These are phyloP conservation scores for Oncorhynchus tshawytscha DNA, from an alignment of 2,113 vertebrate genomes.

Conservation along the genomic window DNA sequence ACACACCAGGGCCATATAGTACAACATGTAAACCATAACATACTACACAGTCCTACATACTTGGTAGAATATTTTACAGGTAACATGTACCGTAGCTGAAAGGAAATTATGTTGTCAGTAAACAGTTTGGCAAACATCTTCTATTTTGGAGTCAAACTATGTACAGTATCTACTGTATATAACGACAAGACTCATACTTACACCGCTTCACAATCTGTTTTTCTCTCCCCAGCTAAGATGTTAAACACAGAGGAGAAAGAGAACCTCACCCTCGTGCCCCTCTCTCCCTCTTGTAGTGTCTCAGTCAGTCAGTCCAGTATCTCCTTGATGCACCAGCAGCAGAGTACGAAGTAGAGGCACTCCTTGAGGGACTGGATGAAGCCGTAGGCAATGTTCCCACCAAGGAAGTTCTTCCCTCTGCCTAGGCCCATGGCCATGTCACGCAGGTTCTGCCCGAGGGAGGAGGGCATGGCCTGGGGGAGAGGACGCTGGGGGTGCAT, in stretches of 20 bases:
- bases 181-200: neutral
- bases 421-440: slow-evolving; percentile 62
- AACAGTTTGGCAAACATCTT: too few species aligned
- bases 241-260: slow-evolving; percentile 2
- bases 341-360: slow-evolving; percentile 83
- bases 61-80: too few species aligned
- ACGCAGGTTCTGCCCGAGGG: slow-evolving; percentile 51
- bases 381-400: slow-evolving; percentile 66
- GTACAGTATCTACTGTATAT: neutral
- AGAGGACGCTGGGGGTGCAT: slow-evolving; percentile 71
- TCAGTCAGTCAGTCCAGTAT: slow-evolving; percentile 79
- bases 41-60: too few species aligned
- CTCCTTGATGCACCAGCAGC: slow-evolving; percentile 91
- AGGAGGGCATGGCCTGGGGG: slow-evolving; percentile 57
- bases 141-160: too few species aligned
- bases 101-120: too few species aligned
- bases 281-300: slow-evolving; percentile 2
- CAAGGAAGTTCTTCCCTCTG: slow-evolving; percentile 58
- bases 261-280: neutral
- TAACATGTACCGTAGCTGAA: too few species aligned
- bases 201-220: slow-evolving; percentile 20
- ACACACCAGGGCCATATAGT: neutral
- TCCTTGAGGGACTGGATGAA: slow-evolving; percentile 76
- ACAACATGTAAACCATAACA: too few species aligned
- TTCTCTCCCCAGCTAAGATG: too few species aligned